Percentiles rank a stretch among this genome's conserved stretches.
Conservation (phyloP, 2,888 invertebrate genomes). For the Macaria liturata region DNA sequence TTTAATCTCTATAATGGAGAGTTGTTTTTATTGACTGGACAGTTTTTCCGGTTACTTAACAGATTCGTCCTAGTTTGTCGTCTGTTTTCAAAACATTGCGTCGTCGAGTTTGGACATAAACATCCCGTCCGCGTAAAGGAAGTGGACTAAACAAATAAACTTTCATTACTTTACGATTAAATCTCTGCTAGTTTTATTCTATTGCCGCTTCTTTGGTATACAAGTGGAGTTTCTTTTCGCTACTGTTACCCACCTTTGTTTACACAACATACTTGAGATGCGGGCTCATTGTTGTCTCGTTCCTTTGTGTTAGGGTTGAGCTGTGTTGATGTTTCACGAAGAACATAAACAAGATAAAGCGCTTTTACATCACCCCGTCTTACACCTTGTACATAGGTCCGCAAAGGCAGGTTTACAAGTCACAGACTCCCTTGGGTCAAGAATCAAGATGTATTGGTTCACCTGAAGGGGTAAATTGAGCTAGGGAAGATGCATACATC, state of each 20-base stretch:
- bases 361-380: constrained; percentile 45
- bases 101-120: constrained; percentile 57
- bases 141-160: constrained; percentile 65
- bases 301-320: constrained; percentile 49
- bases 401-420: constrained; percentile 37
- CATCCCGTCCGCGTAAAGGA: constrained; percentile 65
- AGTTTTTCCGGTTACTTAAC: constrained; percentile 40
- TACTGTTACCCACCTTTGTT: constrained; percentile 50
- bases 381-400: constrained; percentile 33
- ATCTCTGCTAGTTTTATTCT: constrained; percentile 44
- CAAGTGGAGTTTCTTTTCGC: constrained; percentile 36
- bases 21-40: constrained; percentile 50
- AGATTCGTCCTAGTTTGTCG: constrained; percentile 59
- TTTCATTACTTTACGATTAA: constrained; percentile 54
- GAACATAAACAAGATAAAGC: constrained; percentile 56
- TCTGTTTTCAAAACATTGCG: constrained; percentile 69
- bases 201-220: constrained; percentile 34
- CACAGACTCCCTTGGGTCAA: constrained; percentile 44
- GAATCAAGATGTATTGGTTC: constrained; percentile 56
- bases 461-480: constrained; percentile 27
- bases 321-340: constrained; percentile 42
- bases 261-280: constrained; percentile 55
- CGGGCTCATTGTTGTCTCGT: constrained; percentile 66
- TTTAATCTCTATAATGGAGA: constrained; percentile 52
- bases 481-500: constrained; percentile 34